A percentile compares a stretch with the other conserved stretches of the same genome.
These are phyloP conservation scores for Scolopax rusticola DNA, from an alignment of 2,797 vertebrate genomes.

Conservation along the genomic window DNA sequence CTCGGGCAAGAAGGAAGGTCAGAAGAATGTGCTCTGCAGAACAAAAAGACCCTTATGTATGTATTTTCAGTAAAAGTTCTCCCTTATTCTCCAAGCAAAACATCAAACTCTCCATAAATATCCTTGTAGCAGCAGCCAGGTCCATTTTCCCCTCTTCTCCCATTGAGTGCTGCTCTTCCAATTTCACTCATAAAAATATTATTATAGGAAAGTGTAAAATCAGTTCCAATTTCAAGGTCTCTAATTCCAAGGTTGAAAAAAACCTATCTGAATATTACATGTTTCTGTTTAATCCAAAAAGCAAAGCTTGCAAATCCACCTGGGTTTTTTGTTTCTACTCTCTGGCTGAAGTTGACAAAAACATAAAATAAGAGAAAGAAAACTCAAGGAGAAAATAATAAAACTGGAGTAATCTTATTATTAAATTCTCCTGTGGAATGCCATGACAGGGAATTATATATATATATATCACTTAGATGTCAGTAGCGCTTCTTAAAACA, in stretches of 20 bases:
- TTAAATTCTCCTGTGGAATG: neutral
- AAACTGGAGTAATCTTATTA: neutral
- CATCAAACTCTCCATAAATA: conserved; percentile 44
- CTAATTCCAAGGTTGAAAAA: conserved; percentile 34
- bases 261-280: neutral
- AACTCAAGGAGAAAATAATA: conserved; percentile 14
- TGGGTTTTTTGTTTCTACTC: neutral
- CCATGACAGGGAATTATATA: neutral
- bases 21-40: neutral
- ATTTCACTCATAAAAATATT: conserved; percentile 59
- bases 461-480: neutral
- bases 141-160: neutral
- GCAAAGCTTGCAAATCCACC: neutral
- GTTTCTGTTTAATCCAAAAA: conserved; percentile 37
- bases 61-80: neutral
- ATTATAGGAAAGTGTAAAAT: conserved; percentile 39
- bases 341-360: neutral
- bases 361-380: neutral
- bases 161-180: conserved; percentile 5
- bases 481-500: neutral
- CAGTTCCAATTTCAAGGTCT: conserved; percentile 47
- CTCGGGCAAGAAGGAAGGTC: neutral
- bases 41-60: conserved; percentile 27
- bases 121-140: neutral
- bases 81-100: conserved; percentile 14